phyloP scores from a whole-genome alignment of 2,888 invertebrate genomes.

The Ametastegia equiseti region DNA sequence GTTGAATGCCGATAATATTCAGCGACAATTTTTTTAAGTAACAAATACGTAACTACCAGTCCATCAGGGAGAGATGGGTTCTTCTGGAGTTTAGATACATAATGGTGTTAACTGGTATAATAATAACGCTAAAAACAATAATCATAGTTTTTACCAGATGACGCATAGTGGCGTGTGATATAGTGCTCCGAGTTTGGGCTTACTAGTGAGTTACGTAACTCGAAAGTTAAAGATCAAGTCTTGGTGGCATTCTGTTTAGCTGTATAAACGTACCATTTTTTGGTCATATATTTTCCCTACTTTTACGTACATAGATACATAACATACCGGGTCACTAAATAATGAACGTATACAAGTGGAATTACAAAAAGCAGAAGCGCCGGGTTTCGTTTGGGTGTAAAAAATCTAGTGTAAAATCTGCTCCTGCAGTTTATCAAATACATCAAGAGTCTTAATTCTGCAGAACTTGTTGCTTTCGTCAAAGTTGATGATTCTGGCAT shows the following conservation, averaged over 20 bases:
- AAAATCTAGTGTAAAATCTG: too few species aligned
- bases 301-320: too few species aligned
- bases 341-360: not conserved
- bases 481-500: not conserved
- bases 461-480: not conserved
- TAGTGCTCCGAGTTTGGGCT: constrained; percentile 37
- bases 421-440: too few species aligned
- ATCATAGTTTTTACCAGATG: constrained; percentile 32
- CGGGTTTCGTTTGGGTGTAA: too few species aligned
- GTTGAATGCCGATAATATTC: too few species aligned
- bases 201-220: not conserved
- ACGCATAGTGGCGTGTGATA: constrained; percentile 21
- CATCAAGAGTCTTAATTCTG: too few species aligned
- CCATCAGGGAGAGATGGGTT: not conserved
- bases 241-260: not conserved
- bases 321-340: constrained; percentile 1
- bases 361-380: too few species aligned
- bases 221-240: constrained; percentile 31
- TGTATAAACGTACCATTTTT: constrained; percentile 5
- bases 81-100: not conserved
- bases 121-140: constrained; percentile 24
- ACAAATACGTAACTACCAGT: not conserved
- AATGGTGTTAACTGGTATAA: constrained; percentile 22
- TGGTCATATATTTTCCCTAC: constrained; percentile 10
- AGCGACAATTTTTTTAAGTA: too few species aligned